Conservation (phyloP, 1,140 invertebrate species). For the Lanistes nyassanus region DNA sequence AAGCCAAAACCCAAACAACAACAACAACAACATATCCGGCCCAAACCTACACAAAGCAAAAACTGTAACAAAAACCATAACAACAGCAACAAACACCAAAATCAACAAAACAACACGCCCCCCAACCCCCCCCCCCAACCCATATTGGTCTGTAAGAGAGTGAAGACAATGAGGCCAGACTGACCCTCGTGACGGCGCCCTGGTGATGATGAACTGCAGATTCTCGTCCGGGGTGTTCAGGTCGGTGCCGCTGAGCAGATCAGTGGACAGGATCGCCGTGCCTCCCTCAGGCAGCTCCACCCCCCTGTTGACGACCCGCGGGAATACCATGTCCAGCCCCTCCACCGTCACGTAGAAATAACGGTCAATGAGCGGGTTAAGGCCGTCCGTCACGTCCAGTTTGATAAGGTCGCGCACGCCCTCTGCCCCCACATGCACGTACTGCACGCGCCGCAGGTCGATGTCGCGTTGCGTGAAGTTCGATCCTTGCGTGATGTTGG, state of each 20-base stretch:
- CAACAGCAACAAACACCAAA: too few species aligned
- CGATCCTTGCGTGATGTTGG: conserved; percentile 60
- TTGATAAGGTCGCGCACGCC: conserved; percentile 65
- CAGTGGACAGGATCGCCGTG: conserved; percentile 60
- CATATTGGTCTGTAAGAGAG: too few species aligned
- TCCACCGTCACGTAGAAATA: conserved; percentile 66
- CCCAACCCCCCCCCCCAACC: too few species aligned
- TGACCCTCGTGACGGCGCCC: conserved; percentile 60
- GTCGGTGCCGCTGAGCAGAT: conserved; percentile 64
- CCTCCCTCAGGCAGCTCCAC: conserved; percentile 66
- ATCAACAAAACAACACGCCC: too few species aligned
- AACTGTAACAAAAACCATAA: too few species aligned
- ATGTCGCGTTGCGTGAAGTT: conserved; percentile 68
- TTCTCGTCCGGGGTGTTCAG: conserved; percentile 61
- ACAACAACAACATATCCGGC: too few species aligned
- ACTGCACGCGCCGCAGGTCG: conserved; percentile 55
- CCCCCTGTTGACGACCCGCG: conserved; percentile 62
- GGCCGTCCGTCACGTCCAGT: conserved; percentile 67
- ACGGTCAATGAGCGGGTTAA: conserved; percentile 64
- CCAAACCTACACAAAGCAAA: too few species aligned
- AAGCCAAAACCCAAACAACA: too few species aligned
- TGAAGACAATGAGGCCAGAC: background rate
- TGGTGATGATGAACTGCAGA: conserved; percentile 62
- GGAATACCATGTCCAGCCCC: conserved; percentile 63
- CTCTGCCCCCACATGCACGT: conserved; percentile 62